Percentiles rank a stretch among this genome's conserved stretches.
phyloP scores from a whole-genome alignment of 2,797 vertebrate genomes.

The Rhinoraja longicauda region DNA sequence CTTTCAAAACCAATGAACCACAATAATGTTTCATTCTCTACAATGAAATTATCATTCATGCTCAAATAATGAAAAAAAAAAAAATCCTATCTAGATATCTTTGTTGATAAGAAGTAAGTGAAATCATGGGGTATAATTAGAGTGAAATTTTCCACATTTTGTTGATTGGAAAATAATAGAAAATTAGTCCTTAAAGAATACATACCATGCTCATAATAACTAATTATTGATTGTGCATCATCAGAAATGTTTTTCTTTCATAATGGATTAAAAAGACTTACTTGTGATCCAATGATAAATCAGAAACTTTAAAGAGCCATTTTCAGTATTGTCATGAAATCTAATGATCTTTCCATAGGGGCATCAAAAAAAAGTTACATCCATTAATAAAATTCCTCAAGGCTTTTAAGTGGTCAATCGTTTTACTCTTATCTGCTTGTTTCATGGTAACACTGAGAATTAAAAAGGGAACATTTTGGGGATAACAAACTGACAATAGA shows the following conservation, averaged over 20 bases:
- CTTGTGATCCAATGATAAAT: background rate
- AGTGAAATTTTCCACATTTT: background rate
- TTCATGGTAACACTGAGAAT: background rate
- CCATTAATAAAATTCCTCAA: background rate
- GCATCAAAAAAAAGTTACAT: background rate
- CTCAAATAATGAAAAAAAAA: background rate
- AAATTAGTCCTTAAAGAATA: background rate
- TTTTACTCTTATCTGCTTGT: background rate
- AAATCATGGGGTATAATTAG: slow-evolving; percentile 1
- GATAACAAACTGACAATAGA: background rate
- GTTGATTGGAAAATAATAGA: slow-evolving; percentile 10
- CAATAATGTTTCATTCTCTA: background rate
- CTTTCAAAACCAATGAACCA: background rate
- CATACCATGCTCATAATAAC: background rate
- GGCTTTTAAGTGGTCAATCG: background rate
- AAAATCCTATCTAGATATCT: background rate
- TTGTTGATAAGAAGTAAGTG: slow-evolving; percentile 16
- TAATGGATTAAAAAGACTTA: background rate
- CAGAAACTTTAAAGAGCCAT: background rate
- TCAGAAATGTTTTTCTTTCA: background rate
- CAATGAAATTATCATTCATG: background rate
- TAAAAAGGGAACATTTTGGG: too few relatives aligned
- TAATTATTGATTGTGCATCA: background rate
- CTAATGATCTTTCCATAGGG: too few relatives aligned
- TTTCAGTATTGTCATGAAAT: background rate